These are phyloP conservation scores for Oreocharis arfaki DNA, from an alignment of 2,113 vertebrate genomes.

Conservation along the genomic window DNA sequence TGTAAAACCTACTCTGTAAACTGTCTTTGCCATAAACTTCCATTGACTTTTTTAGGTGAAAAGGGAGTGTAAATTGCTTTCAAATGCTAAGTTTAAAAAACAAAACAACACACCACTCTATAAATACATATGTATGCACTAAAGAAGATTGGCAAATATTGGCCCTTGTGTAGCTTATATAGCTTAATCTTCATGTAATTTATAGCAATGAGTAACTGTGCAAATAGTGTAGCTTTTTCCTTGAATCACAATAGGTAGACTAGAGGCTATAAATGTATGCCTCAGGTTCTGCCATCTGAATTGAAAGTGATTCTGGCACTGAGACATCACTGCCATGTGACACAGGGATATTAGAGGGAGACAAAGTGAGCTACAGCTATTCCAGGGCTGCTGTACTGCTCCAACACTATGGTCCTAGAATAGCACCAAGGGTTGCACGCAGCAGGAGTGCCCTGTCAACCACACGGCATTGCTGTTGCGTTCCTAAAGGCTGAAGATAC, in stretches of 20 bases:
- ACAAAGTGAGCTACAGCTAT: background rate
- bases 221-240: background rate
- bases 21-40: background rate
- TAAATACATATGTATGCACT: background rate
- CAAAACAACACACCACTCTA: background rate
- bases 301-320: background rate
- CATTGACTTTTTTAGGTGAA: background rate
- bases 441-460: background rate
- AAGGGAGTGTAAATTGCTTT: background rate
- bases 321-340: background rate
- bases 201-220: background rate
- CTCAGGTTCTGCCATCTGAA: background rate
- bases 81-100: background rate
- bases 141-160: background rate
- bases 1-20: background rate
- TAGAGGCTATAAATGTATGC: background rate
- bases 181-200: background rate
- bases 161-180: background rate
- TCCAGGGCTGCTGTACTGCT: background rate
- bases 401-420: background rate
- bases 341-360: background rate
- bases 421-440: background rate
- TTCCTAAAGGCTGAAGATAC: background rate
- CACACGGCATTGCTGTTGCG: background rate
- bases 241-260: background rate